Evolutionary conservation across 2,113 vertebrate genomes (phyloP), one percentile per base, ranked within the genome.

Genomic region (Zeus faber): DNA sequence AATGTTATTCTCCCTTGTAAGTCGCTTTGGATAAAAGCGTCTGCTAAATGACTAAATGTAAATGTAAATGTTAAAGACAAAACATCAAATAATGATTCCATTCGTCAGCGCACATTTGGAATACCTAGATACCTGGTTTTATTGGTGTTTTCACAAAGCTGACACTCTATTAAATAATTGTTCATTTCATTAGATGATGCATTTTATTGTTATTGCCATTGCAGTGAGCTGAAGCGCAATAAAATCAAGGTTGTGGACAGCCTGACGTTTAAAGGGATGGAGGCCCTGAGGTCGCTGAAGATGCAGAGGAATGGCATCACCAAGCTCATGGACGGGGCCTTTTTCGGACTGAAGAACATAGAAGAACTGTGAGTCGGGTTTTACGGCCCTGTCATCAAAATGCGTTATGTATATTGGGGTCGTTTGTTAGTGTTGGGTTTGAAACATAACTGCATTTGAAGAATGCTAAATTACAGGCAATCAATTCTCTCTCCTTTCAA

Each of bases 261-360:
- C 27, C 90, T 99, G 27, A 98, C 94, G 2, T 99, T 99, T 84
- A 96, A 98, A 86, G 96, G 94, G 2, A 88, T 98, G 81, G 95
- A 98, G 13, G 91, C 92, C 13, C 82, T 99, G 63, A 93, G 89
- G 67, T 95, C 93, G 17, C 85, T 99, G 77, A 98, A 97, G 85
- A 91, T 99, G 92, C 96, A 99, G 55, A 90, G 94, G 64, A 99
- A 99, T 58, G 92, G 94, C 71, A 93, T 99, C 72, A 91, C 85
- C 45, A 94, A 89, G 80, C 91, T 98, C 24, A 97, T 97, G 92
- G 96, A 99, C 49, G 97, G 95, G 50, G 97, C 97, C 0, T 98
- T 99, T 77, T 99, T 98, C 88, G 96, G 97, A 65, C 84, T 99
- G 54, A 92, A 92, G 72, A 95, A 90, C 80, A 98, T 99, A 77